Evolutionary conservation across 2,888 invertebrate species (phyloP).

Genomic region (Hirtodrosophila confusa): DNA sequence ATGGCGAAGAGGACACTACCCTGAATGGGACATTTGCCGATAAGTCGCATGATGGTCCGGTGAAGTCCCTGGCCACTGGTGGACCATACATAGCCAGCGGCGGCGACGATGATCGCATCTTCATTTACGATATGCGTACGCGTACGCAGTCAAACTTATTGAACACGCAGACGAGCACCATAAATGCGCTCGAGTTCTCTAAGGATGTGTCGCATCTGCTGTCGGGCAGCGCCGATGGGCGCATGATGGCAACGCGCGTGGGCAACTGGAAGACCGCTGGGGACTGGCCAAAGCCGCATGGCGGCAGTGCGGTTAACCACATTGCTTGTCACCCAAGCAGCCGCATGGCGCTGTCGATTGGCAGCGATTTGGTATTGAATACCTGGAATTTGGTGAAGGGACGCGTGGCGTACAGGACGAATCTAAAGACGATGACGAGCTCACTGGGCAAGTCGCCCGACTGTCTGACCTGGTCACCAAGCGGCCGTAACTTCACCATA

Average conservation of each 20-base stretch:
- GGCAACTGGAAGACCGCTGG: constrained; percentile 95
- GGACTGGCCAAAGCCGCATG: constrained; percentile 92
- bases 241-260: constrained; percentile 91
- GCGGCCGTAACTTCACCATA: constrained; percentile 91
- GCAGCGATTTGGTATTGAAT: constrained; percentile 91
- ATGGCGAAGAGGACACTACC: constrained; percentile 36
- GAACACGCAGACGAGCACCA: constrained; percentile 92
- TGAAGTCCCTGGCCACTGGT: constrained; percentile 88
- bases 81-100: constrained; percentile 93
- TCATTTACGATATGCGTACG: constrained; percentile 91
- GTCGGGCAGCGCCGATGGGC: constrained; percentile 93
- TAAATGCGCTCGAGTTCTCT: constrained; percentile 92
- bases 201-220: constrained; percentile 91
- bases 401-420: constrained; percentile 94
- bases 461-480: constrained; percentile 89
- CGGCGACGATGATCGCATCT: constrained; percentile 94
- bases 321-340: constrained; percentile 95
- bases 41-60: constrained; percentile 92
- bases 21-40: constrained; percentile 92
- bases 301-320: constrained; percentile 89
- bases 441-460: constrained; percentile 81
- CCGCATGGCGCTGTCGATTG: constrained; percentile 93
- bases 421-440: constrained; percentile 88
- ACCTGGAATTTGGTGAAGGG: constrained; percentile 98
- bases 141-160: constrained; percentile 90